These are phyloP conservation scores for Tenthredo amoena DNA, from an alignment of 2,888 invertebrate species.

Conservation along the genomic window DNA sequence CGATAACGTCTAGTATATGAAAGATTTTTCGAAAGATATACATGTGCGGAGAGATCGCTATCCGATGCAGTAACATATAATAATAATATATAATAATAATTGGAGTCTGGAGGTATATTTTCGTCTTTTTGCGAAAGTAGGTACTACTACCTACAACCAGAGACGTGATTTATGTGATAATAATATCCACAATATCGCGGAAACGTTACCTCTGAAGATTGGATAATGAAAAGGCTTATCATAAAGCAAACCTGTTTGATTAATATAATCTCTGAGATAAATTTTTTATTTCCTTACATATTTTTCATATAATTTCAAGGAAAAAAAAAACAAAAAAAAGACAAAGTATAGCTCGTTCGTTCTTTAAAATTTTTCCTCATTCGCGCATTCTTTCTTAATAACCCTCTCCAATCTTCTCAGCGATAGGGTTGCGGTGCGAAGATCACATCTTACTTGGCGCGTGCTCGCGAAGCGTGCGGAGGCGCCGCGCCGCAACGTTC, in stretches of 20 bases:
- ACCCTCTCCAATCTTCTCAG: neutral
- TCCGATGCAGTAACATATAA: neutral
- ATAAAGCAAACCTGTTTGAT: neutral
- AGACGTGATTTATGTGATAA: neutral
- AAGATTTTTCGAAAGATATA: neutral
- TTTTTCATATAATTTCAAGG: neutral
- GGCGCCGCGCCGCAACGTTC: slow-evolving; percentile 18
- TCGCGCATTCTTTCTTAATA: neutral
- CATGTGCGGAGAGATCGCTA: neutral
- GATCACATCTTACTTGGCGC: slow-evolving; percentile 23
- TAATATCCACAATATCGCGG: neutral
- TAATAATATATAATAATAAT: neutral
- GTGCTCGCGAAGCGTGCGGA: neutral
- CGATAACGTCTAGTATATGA: neutral
- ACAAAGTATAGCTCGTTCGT: neutral
- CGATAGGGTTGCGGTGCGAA: neutral
- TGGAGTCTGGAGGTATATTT: neutral
- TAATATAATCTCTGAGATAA: neutral
- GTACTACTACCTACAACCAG: neutral
- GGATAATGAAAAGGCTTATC: slow-evolving; percentile 1
- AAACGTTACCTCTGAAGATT: neutral
- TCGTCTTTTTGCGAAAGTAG: neutral
- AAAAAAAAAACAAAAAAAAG: neutral
- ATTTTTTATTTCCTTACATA: neutral
- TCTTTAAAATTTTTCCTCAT: neutral